phyloP scores from a whole-genome alignment of 2,888 invertebrate genomes.

The Amaurobius ferox region DNA sequence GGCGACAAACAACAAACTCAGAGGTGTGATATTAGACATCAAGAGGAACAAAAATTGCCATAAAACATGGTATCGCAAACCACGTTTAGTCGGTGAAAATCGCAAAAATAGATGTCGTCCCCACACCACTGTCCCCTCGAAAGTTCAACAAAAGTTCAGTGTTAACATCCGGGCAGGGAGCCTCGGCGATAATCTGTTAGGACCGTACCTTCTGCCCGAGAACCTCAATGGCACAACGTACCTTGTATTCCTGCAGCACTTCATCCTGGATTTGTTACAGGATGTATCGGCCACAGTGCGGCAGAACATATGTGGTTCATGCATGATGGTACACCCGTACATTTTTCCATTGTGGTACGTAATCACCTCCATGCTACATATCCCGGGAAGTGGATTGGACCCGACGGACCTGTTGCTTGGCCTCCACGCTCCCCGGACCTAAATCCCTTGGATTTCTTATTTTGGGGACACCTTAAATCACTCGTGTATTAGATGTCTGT shows the following conservation, averaged over 20 bases:
- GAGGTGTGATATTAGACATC: too few species aligned
- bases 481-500: background rate
- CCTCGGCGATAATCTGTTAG: background rate
- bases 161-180: background rate
- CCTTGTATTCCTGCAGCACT: background rate
- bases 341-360: too few species aligned
- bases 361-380: too few species aligned
- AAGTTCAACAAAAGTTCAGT: background rate
- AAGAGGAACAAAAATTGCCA: too few species aligned
- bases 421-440: slow-evolving; percentile 19
- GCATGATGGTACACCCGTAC: too few species aligned
- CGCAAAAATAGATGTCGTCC: too few species aligned
- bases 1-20: too few species aligned
- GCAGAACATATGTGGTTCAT: background rate
- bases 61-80: too few species aligned
- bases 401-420: too few species aligned
- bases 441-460: slow-evolving; percentile 17
- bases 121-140: background rate
- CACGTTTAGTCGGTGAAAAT: too few species aligned
- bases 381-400: too few species aligned
- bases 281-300: background rate
- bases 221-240: background rate
- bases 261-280: background rate
- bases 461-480: slow-evolving; percentile 8
- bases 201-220: background rate